Base-by-base conservation (phyloP, 2,113 vertebrate species). In the Protobothrops mucrosquamatus region DNA sequence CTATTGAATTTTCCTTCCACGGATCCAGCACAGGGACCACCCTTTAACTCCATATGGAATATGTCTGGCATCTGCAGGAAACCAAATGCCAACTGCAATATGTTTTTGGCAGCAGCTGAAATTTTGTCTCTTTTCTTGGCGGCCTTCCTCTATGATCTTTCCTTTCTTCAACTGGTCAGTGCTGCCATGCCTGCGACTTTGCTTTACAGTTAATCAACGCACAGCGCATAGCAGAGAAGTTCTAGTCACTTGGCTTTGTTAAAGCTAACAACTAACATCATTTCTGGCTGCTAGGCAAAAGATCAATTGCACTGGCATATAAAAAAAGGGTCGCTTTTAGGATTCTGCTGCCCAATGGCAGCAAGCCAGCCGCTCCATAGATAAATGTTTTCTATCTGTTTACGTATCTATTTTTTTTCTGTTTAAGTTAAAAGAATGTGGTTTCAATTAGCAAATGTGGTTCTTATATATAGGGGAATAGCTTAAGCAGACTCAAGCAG, bases 31-130 rank as follows among this genome's bases (percentile, higher is more conserved):
- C 46, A 91, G 8, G 95, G 95, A 95, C 89, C 95, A 95, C 94
- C 96, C 92, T 90, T 22, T 89, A 94, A 54, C 74, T 95, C 91
- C 93, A 92, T 56, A 43, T 92, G 93, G 93, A 87, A 94, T 92
- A 48, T 88, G 6, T 96, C 94, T 97, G 96, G 95, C 96, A 96
- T 85, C 74, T 94, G 3, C 59, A 69, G 89, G 34, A 18, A 61
- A 93, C 94, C 95, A 46, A 54, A n/a, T 94, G 93, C 93, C 96
- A 97, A 48, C 55, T 96, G 90, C 94, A 95, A 94, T 89, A 46
- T 91, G 74, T 57, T 92, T 96, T 94, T 92, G 92, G 92, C 93
- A 93, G 93, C 94, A 95, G 64, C 91, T 97, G 96, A 95, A 97
- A 93, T 91, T 85, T 85, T 0, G 88, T 93, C 89, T 93, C 74